A percentile compares a stretch with the other conserved stretches of the same genome.
phyloP scores from a whole-genome alignment of 2,113 vertebrate genomes.

The Melierax canorus region DNA sequence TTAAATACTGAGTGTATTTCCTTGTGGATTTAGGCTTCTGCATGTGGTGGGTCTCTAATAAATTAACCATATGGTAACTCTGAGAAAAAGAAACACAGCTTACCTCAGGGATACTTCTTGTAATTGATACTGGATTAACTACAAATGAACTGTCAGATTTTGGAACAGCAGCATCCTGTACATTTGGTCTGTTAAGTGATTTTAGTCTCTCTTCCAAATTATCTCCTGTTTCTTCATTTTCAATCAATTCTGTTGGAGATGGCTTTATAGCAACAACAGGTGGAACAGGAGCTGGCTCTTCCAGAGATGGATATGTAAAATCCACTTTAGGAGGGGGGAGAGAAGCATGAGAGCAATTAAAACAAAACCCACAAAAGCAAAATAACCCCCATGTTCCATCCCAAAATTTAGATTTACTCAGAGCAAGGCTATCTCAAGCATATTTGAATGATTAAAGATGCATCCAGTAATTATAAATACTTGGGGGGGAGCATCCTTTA shows the following conservation, averaged over 20 bases:
- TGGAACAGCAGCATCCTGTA: conserved; percentile 35
- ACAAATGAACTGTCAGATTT: conserved; percentile 51
- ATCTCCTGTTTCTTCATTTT: conserved; percentile 49
- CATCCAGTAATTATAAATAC: neutral
- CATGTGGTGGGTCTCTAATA: neutral
- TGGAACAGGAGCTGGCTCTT: conserved; percentile 79
- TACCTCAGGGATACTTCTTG: conserved; percentile 87
- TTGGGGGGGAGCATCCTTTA: neutral
- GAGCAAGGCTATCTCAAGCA: neutral
- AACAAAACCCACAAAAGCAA: neutral
- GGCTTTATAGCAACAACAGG: conserved; percentile 55
- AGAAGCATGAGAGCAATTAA: neutral
- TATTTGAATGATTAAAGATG: neutral
- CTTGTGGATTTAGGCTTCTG: neutral
- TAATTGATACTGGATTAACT: conserved; percentile 63
- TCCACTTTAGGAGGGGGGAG: conserved; percentile 76
- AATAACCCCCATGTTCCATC: neutral
- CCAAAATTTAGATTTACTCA: neutral
- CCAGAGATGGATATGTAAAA: conserved; percentile 93
- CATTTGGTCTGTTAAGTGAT: neutral
- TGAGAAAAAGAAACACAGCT: neutral
- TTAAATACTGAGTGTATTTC: neutral
- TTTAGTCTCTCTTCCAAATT: conserved; percentile 67
- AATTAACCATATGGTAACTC: neutral
- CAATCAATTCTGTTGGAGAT: conserved; percentile 61